phyloP scores from a whole-genome alignment of 2,888 invertebrate species.

The Amphiduros pacificus region DNA sequence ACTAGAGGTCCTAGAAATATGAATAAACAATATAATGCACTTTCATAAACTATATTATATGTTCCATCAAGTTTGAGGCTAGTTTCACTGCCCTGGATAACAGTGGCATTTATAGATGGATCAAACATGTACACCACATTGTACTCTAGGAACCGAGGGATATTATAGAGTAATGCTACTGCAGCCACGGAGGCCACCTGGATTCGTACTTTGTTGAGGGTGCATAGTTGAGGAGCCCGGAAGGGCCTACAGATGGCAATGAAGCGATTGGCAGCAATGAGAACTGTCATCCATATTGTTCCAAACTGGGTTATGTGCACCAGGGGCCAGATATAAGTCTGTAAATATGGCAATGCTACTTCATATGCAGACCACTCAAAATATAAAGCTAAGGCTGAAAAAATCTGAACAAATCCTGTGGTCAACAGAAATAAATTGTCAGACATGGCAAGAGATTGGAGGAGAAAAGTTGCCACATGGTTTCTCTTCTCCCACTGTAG shows the following conservation, averaged over 20 bases:
- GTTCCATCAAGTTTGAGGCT: constrained; percentile 9
- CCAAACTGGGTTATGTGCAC: constrained; percentile 33
- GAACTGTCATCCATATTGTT: constrained; percentile 36
- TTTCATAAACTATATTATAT: constrained; percentile 34
- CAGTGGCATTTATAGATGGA: constrained; percentile 7
- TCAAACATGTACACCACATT: constrained; percentile 6
- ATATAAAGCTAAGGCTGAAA: constrained; percentile 23
- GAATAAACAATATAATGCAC: constrained; percentile 29
- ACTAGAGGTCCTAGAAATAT: constrained; percentile 33
- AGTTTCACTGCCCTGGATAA: not conserved
- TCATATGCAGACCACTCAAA: constrained; percentile 3
- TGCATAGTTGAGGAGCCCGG: constrained; percentile 29
- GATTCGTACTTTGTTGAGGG: constrained; percentile 20
- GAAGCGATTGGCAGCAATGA: constrained; percentile 35
- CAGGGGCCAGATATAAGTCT: constrained; percentile 30
- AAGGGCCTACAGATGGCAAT: constrained; percentile 36
- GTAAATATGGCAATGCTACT: constrained; percentile 19
- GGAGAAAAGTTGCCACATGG: constrained; percentile 20
- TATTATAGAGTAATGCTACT: constrained; percentile 28
- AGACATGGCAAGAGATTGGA: constrained; percentile 24
- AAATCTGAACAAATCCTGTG: constrained; percentile 26
- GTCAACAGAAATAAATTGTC: constrained; percentile 32
- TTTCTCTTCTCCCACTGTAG: constrained; percentile 21
- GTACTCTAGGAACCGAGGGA: constrained; percentile 32
- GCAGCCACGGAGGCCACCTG: constrained; percentile 25